phyloP scores from a whole-genome alignment of 2,888 invertebrate species.

The Osedax fenrisi region DNA sequence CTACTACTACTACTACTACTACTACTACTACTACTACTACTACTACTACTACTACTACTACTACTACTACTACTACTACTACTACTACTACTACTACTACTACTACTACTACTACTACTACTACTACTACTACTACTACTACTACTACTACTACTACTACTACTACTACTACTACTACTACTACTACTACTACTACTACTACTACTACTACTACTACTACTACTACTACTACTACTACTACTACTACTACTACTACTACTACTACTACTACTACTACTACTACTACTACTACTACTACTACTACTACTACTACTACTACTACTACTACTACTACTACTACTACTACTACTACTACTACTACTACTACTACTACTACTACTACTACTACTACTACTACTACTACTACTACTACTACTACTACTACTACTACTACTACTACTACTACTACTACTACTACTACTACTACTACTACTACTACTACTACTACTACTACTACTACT shows the following conservation, averaged over 20 bases:
- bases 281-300: not conserved
- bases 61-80: not conserved
- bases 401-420: conserved; percentile 7
- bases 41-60: not conserved
- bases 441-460: not conserved
- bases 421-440: conserved; percentile 8
- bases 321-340: not conserved
- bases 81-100: not conserved
- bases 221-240: not conserved
- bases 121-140: not conserved
- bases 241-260: not conserved
- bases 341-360: conserved; percentile 2
- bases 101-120: not conserved
- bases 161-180: not conserved
- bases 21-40: not conserved
- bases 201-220: not conserved
- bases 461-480: conserved; percentile 10
- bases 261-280: not conserved
- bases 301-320: not conserved
- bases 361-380: not conserved
- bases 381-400: conserved; percentile 2
- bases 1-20: not conserved
- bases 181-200: conserved; percentile 3
- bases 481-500: conserved; percentile 7
- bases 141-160: not conserved